Base-by-base conservation (phyloP, 2,797 vertebrate genomes). In the Dryobates pubescens region DNA sequence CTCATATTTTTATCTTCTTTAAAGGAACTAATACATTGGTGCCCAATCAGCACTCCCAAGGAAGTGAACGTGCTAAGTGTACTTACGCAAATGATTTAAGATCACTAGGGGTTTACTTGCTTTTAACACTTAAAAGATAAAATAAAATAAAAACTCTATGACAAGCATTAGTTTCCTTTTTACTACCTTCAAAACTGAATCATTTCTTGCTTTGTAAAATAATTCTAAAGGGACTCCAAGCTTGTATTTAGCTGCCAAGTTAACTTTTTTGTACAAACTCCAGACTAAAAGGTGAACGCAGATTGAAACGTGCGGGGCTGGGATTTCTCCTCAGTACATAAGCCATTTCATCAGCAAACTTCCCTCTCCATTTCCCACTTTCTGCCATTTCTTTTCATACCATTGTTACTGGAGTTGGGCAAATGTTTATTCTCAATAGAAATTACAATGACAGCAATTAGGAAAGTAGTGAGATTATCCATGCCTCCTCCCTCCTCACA, bases 51-150 rank as follows among this genome's bases (percentile, higher is more conserved):
- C 62, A 13, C 90, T 96, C 93, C 89, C 91, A 79, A 76, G 86
- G 89, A 96, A 94, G 79, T 4, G 24, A 83, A 90, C 63, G 90
- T 80, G 89, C 93, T 91, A 84, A 95, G 95, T 95, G 93, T 96
- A 96, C 95, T 92, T 93, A 96, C 82, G 90, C 93, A 94, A 97
- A 96, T 97, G 95, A 94, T 96, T 96, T 93, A 94, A 80, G 45
- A 96, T 96, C 96, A 95, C 94, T 85, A 86, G 94, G 95, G 95
- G 77, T 95, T 96, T 94, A 80, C 92, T 97, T 92, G 96, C 95
- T 97, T 97, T 97, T 95, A 97, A 97, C 68, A 83, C 88, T 87
- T 80, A 13, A 59, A 91, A 94, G 70, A 77, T 63, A 54, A 80
- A 81, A 38, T 38, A 38, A 30, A 70, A 59, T 36, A 62, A 15